Conservation (phyloP, 2,797 vertebrate genomes). For the Danio kyathit region DNA sequence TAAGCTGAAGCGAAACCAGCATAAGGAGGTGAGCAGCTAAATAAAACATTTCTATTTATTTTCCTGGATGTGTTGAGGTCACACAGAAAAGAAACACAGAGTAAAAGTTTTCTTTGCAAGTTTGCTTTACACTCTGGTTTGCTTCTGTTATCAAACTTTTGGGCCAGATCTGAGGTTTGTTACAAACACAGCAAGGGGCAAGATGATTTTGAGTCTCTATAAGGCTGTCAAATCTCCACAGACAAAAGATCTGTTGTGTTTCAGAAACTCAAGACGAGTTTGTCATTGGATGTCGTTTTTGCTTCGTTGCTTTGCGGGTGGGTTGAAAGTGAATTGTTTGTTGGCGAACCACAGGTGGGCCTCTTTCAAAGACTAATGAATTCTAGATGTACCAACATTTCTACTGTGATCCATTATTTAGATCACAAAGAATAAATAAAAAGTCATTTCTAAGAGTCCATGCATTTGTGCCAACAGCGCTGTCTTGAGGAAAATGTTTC, state of each 20-base stretch:
- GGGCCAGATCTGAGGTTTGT: no score
- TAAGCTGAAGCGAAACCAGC: not conserved
- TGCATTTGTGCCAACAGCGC: not conserved
- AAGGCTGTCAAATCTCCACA: slow-evolving; percentile 7
- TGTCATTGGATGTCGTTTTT: not conserved
- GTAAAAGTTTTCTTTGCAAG: not conserved
- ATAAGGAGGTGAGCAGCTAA: not conserved
- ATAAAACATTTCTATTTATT: not conserved
- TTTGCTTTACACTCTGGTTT: not conserved
- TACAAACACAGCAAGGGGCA: slow-evolving; percentile 6
- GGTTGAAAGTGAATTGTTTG: slow-evolving; percentile 29
- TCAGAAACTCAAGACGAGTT: slow-evolving; percentile 14
- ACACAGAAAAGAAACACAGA: not conserved
- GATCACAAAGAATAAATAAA: not conserved
- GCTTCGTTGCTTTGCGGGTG: slow-evolving; percentile 2
- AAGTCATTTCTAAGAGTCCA: not conserved
- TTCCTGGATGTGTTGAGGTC: no score
- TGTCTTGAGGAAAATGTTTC: not conserved
- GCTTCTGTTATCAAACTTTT: not conserved
- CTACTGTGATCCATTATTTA: slow-evolving; percentile 9
- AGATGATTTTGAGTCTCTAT: not conserved
- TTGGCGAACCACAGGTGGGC: slow-evolving; percentile 17
- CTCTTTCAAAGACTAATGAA: slow-evolving; percentile 3
- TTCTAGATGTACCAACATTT: slow-evolving; percentile 3
- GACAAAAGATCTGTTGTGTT: slow-evolving; percentile 23